Conservation (phyloP, 37 sponge, comb jelly and placozoan species). For the Chondrosia reniformis region DNA sequence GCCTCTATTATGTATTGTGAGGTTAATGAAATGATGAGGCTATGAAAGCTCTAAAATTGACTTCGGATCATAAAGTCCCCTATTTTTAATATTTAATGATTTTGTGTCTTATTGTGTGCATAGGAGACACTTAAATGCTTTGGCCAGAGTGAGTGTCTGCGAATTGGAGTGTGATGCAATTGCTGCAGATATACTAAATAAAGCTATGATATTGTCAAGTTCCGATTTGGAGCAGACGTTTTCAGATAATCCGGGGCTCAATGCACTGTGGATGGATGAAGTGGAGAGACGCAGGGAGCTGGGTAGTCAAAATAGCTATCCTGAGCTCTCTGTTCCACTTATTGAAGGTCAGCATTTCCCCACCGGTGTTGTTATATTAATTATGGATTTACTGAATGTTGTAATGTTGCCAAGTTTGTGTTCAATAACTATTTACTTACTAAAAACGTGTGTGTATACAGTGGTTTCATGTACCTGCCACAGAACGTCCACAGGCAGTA, state of each 20-base stretch:
- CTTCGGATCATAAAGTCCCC: no score
- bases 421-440: not conserved
- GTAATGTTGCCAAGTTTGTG: not conserved
- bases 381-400: not conserved
- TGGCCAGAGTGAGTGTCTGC: conserved; percentile 66
- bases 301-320: not conserved
- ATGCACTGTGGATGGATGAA: conserved; percentile 86
- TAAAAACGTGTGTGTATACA: not conserved
- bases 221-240: not conserved
- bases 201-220: no score
- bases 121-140: no score
- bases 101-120: no score
- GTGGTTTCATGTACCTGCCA: not conserved
- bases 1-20: no score
- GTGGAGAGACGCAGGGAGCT: conserved; percentile 41
- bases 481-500: not conserved
- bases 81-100: no score
- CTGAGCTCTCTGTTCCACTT: no score
- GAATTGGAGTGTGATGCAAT: conserved; percentile 74
- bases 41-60: no score
- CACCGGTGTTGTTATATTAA: not conserved
- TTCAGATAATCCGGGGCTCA: conserved; percentile 68
- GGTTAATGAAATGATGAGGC: no score
- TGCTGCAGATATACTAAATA: conserved; percentile 77
- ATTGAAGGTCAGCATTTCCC: no score